phyloP scores from a whole-genome alignment of 64 coral and sea anemone species.

The Actinia tenebrosa region DNA sequence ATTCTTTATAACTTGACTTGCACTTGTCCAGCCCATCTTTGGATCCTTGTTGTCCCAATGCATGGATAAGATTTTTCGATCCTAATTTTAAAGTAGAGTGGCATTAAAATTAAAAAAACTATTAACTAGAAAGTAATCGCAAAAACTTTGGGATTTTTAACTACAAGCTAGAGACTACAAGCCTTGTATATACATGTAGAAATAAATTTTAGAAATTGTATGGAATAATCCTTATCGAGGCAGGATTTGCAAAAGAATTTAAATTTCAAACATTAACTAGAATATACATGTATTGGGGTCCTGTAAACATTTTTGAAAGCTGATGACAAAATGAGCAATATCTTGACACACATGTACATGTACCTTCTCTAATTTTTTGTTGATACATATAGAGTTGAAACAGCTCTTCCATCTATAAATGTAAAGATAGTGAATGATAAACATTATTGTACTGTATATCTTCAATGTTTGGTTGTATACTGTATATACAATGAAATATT shows the following conservation, averaged over 20 bases:
- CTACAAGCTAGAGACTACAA: too few relatives aligned
- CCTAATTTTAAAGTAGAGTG: constrained; percentile 23
- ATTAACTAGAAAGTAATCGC: too few relatives aligned
- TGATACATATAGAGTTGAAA: constrained; percentile 90
- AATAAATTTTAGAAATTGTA: too few relatives aligned
- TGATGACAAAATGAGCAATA: neutral
- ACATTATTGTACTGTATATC: neutral
- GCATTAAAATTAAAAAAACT: neutral
- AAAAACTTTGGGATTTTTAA: too few relatives aligned
- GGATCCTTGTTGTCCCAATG: constrained; percentile 58
- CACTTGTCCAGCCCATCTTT: constrained; percentile 87
- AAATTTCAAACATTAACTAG: too few relatives aligned
- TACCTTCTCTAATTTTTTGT: constrained; percentile 94
- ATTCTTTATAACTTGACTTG: constrained; percentile 62
- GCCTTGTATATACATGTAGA: too few relatives aligned
- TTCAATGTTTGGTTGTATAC: too few relatives aligned
- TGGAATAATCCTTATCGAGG: too few relatives aligned
- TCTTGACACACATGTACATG: neutral
- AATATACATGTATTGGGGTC: too few relatives aligned
- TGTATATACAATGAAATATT: too few relatives aligned
- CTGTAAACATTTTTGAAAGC: too few relatives aligned
- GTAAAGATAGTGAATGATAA: neutral
- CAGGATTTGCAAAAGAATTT: too few relatives aligned
- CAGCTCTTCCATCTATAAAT: constrained; percentile 75
- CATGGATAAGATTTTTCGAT: constrained; percentile 72